Evolutionary conservation across 2,888 invertebrate species (phyloP).

Genomic region (Yponomeuta malinellus): DNA sequence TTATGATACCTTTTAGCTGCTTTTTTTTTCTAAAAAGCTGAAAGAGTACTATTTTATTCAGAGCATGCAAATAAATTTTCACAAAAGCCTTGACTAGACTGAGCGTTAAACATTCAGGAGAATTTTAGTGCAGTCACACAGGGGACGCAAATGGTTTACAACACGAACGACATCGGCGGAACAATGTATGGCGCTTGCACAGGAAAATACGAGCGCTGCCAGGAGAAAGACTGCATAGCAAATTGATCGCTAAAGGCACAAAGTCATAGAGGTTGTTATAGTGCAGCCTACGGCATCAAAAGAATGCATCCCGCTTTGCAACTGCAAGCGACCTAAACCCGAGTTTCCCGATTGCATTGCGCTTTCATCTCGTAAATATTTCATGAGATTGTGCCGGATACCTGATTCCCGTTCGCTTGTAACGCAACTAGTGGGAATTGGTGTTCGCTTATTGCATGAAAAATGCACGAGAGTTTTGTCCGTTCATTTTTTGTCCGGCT

Average conservation of each 20-base stretch:
- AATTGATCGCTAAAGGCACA: constrained; percentile 37
- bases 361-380: constrained; percentile 64
- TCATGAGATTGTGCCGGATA: constrained; percentile 42
- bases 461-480: constrained; percentile 66
- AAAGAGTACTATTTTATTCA: background rate
- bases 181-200: constrained; percentile 7
- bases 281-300: constrained; percentile 28
- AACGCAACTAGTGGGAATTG: constrained; percentile 64
- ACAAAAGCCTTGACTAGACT: background rate
- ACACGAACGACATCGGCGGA: constrained; percentile 7
- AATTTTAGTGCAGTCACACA: constrained; percentile 9
- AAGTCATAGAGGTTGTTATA: constrained; percentile 30
- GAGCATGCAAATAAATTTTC: background rate
- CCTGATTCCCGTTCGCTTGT: constrained; percentile 45
- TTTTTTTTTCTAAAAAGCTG: no score
- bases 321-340: constrained; percentile 47
- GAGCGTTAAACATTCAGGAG: background rate
- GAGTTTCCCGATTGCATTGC: constrained; percentile 57
- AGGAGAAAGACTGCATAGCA: constrained; percentile 20
- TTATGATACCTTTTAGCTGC: no score
- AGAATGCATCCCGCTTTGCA: constrained; percentile 41
- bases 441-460: constrained; percentile 61
- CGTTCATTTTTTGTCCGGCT: constrained; percentile 51
- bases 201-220: constrained; percentile 14
- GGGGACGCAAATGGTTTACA: constrained; percentile 3